These are phyloP conservation scores for Helarctos malayanus DNA, from an alignment of 2,797 vertebrate genomes.

Conservation along the genomic window DNA sequence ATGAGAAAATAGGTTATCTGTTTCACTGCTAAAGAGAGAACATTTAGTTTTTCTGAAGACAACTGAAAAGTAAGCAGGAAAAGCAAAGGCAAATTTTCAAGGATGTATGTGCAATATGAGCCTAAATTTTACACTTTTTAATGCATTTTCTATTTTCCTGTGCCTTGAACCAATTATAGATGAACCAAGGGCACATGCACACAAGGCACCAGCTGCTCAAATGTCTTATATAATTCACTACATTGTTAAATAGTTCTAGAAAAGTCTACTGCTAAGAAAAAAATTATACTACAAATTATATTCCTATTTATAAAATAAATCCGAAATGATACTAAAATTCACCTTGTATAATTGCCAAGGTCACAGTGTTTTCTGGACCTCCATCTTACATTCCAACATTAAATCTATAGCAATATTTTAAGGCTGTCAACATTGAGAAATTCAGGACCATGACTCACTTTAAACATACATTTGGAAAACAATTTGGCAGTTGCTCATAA, in stretches of 20 bases:
- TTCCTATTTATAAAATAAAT: background rate
- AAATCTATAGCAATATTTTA: background rate
- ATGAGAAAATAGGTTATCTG: constrained; percentile 25
- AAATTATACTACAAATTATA: background rate
- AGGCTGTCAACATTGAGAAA: background rate
- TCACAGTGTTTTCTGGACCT: background rate
- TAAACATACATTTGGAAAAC: background rate
- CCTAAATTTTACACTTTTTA: background rate
- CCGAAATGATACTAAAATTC: background rate
- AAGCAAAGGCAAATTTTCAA: background rate
- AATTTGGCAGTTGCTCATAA: background rate
- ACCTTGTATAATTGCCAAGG: background rate
- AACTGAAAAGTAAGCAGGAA: background rate
- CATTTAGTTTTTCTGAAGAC: background rate
- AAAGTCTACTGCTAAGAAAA: background rate
- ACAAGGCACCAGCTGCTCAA: background rate
- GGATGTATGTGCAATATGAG: background rate
- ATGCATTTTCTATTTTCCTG: background rate
- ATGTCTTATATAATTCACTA: background rate
- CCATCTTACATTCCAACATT: background rate
- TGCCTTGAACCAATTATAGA: background rate
- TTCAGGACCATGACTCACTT: background rate
- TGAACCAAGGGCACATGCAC: background rate
- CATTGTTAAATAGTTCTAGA: background rate
- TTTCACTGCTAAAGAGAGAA: background rate